Base-by-base conservation (phyloP, 2,888 invertebrate genomes). In the Phragmatobia fuliginosa region DNA sequence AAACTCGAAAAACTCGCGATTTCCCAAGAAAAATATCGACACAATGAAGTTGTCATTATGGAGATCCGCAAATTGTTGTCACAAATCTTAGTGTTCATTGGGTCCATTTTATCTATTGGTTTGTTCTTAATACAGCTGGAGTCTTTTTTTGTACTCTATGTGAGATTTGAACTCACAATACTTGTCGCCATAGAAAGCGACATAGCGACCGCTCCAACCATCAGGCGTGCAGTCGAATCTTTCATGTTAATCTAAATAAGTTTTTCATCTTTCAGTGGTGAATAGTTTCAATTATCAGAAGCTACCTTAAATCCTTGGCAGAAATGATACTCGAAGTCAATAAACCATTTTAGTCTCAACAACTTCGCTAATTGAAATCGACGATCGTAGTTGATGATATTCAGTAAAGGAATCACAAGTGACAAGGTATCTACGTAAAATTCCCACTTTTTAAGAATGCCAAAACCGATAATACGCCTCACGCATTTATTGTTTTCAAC, bases 231-330 rank as follows among this genome's bases (percentile, higher is more conserved):
- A n/a, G n/a, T n/a, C n/a, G n/a, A n/a, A n/a, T n/a, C n/a, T n/a
- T n/a, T n/a, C n/a, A n/a, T n/a, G n/a, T n/a, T n/a, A n/a, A 38
- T n/a, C 21, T 33, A 14, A 61, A 61, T 61, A 14, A 33, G 1
- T 18, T 18, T 11, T 41, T 18, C 16, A 41, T 18, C 1, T 5
- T 2, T 41, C 18, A 41, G 21, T 45, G 21, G 21, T 45, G 8
- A 2, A 49, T 49, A 49, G n/a, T n/a, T 8, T 49, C 21, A 6
- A 49, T 49, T n/a, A 10, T 10, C 4, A 14, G 2, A 10, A 60
- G 21, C 11, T 70, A 88, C 93, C 89, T 88, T 87, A 67, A 91
- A 92, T 32, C 86, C 85, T 31, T 77, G 84, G 61, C 92, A 92
- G 67, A 92, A 92, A 69, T 90, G 78, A 10, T 67, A 31, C 65